Evolutionary conservation across 2,888 invertebrate species (phyloP).

Genomic region (Hyposoter didymator): DNA sequence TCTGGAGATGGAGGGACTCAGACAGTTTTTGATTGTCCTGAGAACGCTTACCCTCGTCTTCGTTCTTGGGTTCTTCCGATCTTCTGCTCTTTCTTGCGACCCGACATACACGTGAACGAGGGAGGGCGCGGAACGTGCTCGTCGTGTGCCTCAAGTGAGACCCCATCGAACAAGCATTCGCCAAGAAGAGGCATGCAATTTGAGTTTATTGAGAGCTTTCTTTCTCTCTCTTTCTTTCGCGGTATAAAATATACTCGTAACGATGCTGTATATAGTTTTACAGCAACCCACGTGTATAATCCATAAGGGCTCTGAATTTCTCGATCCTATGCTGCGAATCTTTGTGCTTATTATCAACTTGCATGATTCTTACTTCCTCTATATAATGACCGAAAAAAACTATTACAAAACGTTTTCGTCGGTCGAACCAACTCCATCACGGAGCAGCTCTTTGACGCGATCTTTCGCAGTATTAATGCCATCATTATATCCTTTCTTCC

Average conservation of each 20-base stretch:
- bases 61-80: neutral
- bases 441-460: constrained; percentile 38
- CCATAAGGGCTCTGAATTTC: constrained; percentile 64
- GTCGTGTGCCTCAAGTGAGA: constrained; percentile 36
- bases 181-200: constrained; percentile 73
- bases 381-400: constrained; percentile 32
- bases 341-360: constrained; percentile 36
- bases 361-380: constrained; percentile 28
- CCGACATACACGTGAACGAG: constrained; percentile 45
- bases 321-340: constrained; percentile 38
- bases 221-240: constrained; percentile 62
- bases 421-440: constrained; percentile 29
- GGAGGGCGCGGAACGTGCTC: constrained; percentile 51
- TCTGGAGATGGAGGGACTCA: neutral
- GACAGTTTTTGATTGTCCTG: constrained; percentile 28
- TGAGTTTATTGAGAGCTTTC: constrained; percentile 72
- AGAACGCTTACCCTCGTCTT: constrained; percentile 9
- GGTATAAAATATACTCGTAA: constrained; percentile 21
- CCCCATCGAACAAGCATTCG: constrained; percentile 49
- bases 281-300: constrained; percentile 13
- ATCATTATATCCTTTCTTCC: constrained; percentile 75
- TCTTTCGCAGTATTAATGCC: constrained; percentile 71
- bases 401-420: constrained; percentile 46
- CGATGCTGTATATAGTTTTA: constrained; percentile 5
- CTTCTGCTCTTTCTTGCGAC: constrained; percentile 35